Percentiles rank a stretch among this genome's conserved stretches.
Evolutionary conservation across 2,113 vertebrate species (phyloP).

Genomic region (Neodontobutis hainanensis): DNA sequence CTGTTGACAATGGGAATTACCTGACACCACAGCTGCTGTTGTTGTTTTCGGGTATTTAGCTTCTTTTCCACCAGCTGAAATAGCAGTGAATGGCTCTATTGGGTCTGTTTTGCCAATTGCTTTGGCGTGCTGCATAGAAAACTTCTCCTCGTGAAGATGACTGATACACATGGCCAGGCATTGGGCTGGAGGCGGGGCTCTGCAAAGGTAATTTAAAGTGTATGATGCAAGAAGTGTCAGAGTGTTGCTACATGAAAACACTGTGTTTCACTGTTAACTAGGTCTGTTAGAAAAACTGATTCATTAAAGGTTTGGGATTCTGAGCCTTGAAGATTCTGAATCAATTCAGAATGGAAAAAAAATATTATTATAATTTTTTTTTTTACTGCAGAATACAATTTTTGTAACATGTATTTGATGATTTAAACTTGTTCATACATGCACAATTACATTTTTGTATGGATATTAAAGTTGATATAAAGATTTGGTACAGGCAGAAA

Average conservation of each 20-base stretch:
- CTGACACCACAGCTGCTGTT: slow-evolving; percentile 38
- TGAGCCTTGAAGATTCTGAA: too few species aligned
- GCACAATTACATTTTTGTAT: too few species aligned
- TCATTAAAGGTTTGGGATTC: neutral
- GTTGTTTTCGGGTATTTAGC: slow-evolving; percentile 29
- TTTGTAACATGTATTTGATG: too few species aligned
- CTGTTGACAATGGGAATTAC: slow-evolving; percentile 55
- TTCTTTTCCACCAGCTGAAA: slow-evolving; percentile 27
- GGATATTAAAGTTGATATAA: too few species aligned
- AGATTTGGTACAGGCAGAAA: too few species aligned
- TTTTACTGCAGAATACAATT: too few species aligned
- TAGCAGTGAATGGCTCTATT: slow-evolving; percentile 26
- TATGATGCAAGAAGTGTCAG: slow-evolving; percentile 12
- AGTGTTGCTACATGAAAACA: slow-evolving; percentile 2
- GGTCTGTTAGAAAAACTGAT: neutral
- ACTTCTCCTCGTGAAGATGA: slow-evolving; percentile 2
- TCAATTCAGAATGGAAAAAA: too few species aligned
- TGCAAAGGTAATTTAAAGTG: slow-evolving; percentile 1
- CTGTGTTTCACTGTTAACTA: neutral
- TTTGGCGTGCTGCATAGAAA: slow-evolving; percentile 11
- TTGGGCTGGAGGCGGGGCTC: slow-evolving; percentile 3
- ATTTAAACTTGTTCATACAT: too few species aligned
- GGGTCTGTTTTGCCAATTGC: slow-evolving; percentile 13
- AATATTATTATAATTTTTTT: too few species aligned
- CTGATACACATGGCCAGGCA: neutral